phyloP scores from a whole-genome alignment of 2,797 vertebrate species.

The Coregonus ussuriensis region DNA sequence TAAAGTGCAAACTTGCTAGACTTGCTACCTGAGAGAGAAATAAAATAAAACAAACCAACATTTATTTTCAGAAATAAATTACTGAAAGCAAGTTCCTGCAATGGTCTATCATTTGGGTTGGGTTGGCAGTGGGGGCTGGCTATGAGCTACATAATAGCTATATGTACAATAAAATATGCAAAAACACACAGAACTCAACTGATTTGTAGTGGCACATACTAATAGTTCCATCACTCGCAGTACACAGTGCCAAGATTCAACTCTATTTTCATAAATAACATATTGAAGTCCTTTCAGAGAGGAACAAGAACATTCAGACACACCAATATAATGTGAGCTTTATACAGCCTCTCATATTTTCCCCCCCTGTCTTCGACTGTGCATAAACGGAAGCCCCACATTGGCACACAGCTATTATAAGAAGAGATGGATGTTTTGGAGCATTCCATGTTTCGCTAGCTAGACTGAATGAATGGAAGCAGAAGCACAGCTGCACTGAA shows the following conservation, averaged over 20 bases:
- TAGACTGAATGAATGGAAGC: conserved; percentile 8
- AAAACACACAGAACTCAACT: neutral
- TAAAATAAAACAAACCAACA: conserved; percentile 11
- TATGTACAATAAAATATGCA: neutral
- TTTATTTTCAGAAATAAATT: conserved; percentile 26
- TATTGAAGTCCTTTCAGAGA: conserved; percentile 21
- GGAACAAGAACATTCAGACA: conserved; percentile 10
- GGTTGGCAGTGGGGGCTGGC: neutral
- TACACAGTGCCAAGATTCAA: neutral
- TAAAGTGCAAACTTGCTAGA: conserved; percentile 17
- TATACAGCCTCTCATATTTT: neutral
- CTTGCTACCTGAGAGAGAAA: conserved; percentile 12
- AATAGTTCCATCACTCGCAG: conserved; percentile 17
- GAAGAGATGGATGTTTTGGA: conserved; percentile 23
- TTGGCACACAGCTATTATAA: conserved; percentile 15
- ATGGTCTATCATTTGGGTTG: conserved; percentile 25
- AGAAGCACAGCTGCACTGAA: conserved; percentile 41
- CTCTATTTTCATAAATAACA: conserved; percentile 16
- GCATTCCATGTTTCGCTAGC: conserved; percentile 29
- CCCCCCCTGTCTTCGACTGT: conserved; percentile 9
- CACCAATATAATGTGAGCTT: conserved; percentile 6
- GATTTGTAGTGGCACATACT: conserved; percentile 6
- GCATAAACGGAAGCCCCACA: conserved; percentile 9
- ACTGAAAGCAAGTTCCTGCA: conserved; percentile 16
- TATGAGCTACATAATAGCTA: conserved; percentile 6